phyloP scores from a whole-genome alignment of 2,888 invertebrate species.

The Gastracanthus pulcherrimus region DNA sequence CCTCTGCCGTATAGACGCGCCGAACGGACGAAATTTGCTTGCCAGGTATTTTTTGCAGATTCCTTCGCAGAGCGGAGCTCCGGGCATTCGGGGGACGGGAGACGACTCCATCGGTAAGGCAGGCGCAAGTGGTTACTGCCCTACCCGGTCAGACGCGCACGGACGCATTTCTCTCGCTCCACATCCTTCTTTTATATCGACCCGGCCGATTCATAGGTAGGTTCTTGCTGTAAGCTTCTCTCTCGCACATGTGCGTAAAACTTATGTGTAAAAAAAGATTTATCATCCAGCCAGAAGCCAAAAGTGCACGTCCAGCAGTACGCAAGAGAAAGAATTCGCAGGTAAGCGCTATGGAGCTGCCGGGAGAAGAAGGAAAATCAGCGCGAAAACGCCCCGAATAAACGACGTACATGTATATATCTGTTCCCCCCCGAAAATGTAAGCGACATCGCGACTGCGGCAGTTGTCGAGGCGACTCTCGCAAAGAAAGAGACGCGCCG shows the following conservation, averaged over 20 bases:
- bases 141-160: slow-evolving; percentile 43
- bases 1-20: background rate
- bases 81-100: background rate
- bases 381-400: background rate
- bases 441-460: background rate
- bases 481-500: background rate
- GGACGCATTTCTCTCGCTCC: too few species aligned
- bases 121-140: slow-evolving; percentile 52
- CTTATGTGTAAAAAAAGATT: slow-evolving; percentile 1
- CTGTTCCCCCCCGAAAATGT: too few species aligned
- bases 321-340: background rate
- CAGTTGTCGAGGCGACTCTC: background rate
- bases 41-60: slow-evolving; percentile 46
- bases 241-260: background rate
- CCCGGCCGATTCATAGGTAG: slow-evolving; percentile 1
- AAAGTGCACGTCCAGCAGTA: slow-evolving; percentile 12
- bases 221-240: background rate
- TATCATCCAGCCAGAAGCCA: background rate
- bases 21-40: slow-evolving; percentile 34
- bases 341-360: background rate
- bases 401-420: background rate
- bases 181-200: background rate
- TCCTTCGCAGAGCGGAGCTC: too few species aligned
- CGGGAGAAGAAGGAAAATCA: slow-evolving; percentile 13
- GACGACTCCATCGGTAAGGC: slow-evolving; percentile 51